Percentiles rank a stretch among this genome's conserved stretches.
Conservation (phyloP, 53 echinoderm and acorn worm genomes). For the Luidia sarsii region DNA sequence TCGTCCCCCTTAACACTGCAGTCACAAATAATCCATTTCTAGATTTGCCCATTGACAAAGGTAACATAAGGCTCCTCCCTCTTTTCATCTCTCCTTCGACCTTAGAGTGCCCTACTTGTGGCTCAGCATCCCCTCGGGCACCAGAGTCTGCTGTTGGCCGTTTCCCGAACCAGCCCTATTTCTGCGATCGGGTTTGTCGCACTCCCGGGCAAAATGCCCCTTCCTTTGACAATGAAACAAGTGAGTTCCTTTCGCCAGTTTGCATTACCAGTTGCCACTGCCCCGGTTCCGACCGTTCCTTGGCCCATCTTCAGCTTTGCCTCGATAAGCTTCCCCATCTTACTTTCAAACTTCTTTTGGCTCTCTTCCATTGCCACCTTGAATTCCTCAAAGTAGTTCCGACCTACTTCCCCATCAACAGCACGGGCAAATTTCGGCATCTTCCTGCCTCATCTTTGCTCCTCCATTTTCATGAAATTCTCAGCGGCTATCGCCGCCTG, state of each 20-base stretch:
- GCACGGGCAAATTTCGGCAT: not conserved
- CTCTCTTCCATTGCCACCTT: not conserved
- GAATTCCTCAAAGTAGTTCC: not conserved
- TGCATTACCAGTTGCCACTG: not conserved
- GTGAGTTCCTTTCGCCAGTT: not conserved
- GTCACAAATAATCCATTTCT: constrained; percentile 43
- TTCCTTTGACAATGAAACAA: not conserved
- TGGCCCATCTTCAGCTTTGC: not conserved
- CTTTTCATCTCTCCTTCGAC: not conserved
- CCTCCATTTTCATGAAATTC: not conserved
- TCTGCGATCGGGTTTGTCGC: not conserved
- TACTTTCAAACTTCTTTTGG: not conserved
- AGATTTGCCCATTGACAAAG: not conserved
- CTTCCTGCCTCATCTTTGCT: not conserved
- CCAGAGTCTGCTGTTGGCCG: not conserved
- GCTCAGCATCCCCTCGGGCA: not conserved
- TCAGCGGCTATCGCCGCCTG: not conserved
- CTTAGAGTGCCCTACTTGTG: not conserved
- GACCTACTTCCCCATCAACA: not conserved
- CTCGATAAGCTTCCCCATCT: not conserved
- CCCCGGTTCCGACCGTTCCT: not conserved
- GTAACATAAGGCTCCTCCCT: not conserved
- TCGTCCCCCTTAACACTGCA: constrained; percentile 22
- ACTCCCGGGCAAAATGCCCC: not conserved
- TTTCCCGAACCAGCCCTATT: not conserved